Evolutionary conservation across 2,113 vertebrate species (phyloP).

Genomic region (Falco punctatus): DNA sequence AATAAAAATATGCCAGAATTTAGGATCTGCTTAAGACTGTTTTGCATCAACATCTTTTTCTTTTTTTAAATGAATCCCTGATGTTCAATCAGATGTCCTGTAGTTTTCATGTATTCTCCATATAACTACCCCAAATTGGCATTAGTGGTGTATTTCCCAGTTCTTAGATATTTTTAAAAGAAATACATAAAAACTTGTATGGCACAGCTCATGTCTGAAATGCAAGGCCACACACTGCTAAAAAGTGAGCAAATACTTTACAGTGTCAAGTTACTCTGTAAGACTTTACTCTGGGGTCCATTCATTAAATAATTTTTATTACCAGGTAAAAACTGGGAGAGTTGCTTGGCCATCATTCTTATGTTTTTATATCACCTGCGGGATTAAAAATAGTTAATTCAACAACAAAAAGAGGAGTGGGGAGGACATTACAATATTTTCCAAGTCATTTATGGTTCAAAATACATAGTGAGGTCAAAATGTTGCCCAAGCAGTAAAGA

Average conservation of each 20-base stretch:
- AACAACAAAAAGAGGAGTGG: background rate
- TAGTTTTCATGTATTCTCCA: background rate
- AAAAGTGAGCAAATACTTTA: background rate
- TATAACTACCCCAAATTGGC: background rate
- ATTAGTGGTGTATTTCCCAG: background rate
- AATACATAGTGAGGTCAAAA: background rate
- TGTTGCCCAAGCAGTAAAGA: background rate
- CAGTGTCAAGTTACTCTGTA: background rate
- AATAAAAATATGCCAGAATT: background rate
- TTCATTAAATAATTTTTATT: conserved; percentile 46
- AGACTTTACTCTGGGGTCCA: background rate
- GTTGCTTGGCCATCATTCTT: background rate
- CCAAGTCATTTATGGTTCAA: conserved; percentile 11
- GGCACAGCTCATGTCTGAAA: background rate
- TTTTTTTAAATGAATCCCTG: background rate
- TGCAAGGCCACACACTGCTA: conserved; percentile 5
- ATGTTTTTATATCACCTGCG: conserved; percentile 8
- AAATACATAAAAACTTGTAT: background rate
- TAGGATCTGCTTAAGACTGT: background rate
- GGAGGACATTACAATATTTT: background rate
- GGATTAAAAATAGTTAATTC: conserved; percentile 45
- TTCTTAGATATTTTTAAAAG: background rate
- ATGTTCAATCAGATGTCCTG: background rate
- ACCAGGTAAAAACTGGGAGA: conserved; percentile 31
- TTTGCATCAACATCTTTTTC: background rate